Base-by-base conservation (phyloP, 2,113 vertebrate species). In the Macrotus californicus region DNA sequence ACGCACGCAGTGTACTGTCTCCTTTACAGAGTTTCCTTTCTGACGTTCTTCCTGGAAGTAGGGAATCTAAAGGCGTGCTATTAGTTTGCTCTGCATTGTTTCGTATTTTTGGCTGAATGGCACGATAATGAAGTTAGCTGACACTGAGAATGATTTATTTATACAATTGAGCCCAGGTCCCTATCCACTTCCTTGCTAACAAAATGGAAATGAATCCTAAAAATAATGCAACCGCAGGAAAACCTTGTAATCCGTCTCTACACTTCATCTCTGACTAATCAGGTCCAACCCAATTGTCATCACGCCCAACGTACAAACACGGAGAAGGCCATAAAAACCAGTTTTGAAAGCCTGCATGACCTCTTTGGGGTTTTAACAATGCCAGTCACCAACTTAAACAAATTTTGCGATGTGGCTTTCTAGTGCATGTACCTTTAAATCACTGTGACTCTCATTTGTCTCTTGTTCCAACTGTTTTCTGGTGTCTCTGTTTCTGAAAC, bases 401-500 rank as follows among this genome's bases (percentile, higher is more conserved):
- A 26, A 56, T 80, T 59, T 24, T 34, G 46, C 15, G 26, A 92
- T 29, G 16, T 26, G 9, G 56, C 54, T 92, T 96, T 89, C 59
- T 86, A 89, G 69, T 8, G 83, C 6, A 6, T 48, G 52, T 67
- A 36, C 66, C 92, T 95, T 97, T 95, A 94, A 97, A 93, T 93
- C 67, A 41, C 29, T 22, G 7, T 14, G 54, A 61, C 72, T 94
- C 76, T 3, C 52, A 52, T 39, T 54, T 95, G 2, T 94, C 79
- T 96, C 52, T 66, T 43, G 52, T 93, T 97, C 97, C 96, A 97
- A 96, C 48, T 7, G 36, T 85, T 97, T 97, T 94, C 97, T 96
- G 93, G 95, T 97, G 77, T 95, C 97, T 96, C 31, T 89, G 93
- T 96, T 95, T 93, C 96, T 36, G 93, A 98, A 98, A 98, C 48